These are phyloP conservation scores for Sebastes steindachneri DNA, from an alignment of 2,797 vertebrate genomes.

Conservation along the genomic window DNA sequence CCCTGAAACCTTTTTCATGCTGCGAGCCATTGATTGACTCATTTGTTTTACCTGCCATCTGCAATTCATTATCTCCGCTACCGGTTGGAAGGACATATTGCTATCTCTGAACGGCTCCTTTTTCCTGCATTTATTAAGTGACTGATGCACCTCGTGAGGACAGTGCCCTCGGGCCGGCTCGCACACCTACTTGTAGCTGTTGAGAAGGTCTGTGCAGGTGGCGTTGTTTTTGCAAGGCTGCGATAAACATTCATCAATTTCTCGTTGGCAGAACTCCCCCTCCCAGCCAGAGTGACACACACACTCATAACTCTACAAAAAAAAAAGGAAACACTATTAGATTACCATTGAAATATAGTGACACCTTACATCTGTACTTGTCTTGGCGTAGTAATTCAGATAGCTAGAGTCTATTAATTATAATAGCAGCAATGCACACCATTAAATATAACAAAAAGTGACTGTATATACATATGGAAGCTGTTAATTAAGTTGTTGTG, in stretches of 20 bases:
- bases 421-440: background rate
- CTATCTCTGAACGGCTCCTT: conserved; percentile 59
- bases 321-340: conserved; percentile 33
- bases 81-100: conserved; percentile 75
- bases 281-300: conserved; percentile 85
- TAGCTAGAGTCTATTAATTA: background rate
- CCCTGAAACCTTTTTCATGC: conserved; percentile 74
- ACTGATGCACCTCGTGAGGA: conserved; percentile 62
- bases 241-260: conserved; percentile 85
- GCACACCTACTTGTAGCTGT: conserved; percentile 82
- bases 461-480: background rate
- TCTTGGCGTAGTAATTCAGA: background rate
- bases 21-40: conserved; percentile 79
- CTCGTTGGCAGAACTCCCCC: conserved; percentile 84
- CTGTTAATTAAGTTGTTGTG: conserved; percentile 19
- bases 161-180: conserved; percentile 37
- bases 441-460: background rate
- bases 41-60: conserved; percentile 81
- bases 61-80: conserved; percentile 71
- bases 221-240: conserved; percentile 87
- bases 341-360: conserved; percentile 26
- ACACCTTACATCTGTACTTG: conserved; percentile 42
- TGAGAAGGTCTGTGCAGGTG: conserved; percentile 85
- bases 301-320: conserved; percentile 85
- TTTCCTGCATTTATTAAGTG: conserved; percentile 68